Base-by-base conservation (phyloP, 2,797 vertebrate genomes). In the Sternotherus odoratus region DNA sequence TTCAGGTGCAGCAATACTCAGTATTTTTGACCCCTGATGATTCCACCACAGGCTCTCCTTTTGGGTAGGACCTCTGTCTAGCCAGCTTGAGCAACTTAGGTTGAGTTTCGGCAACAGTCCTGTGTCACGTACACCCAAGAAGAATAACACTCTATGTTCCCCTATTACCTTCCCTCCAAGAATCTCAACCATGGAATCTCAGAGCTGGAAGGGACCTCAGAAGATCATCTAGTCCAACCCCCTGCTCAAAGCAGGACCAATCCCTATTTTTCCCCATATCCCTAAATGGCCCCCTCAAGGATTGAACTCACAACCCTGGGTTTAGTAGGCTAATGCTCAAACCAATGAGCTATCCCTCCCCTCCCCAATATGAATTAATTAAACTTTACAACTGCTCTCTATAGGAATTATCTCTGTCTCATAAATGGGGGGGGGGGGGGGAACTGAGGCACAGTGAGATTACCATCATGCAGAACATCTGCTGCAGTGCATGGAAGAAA, bases 1-100 rank as follows among this genome's bases (percentile, higher is more conserved):
- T 95, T 81, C 94, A 95, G 93, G 94, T 96, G 97, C 95, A 97
- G 91, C 88, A 96, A 95, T 96, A 95, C 95, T 97, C 93, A 88
- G 90, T 94, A 96, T 96, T 95, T 69, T 36, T 39, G 63, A 69
- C 19, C 63, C 5, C 3, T 36, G n/a, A 10, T 6, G 63, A 39
- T 39, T 69, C 19, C 21, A 39, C n/a, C 36, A 23, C 9, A 39
- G n/a, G 21, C 23, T 95, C 95, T 96, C 43, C 86, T 94, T 86
- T 89, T 91, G 88, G 48, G 77, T 96, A 89, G 86, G 93, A 56
- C 83, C 49, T 92, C 91, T 53, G 8, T 48, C 26, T 75, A 89
- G 93, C 81, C 89, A 91, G 82, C 1, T 2, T 79, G 91, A 94
- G 89, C 93, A 96, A 2, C 79, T 92, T 79, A 54, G 77, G 33